Base-by-base conservation (phyloP, 2,797 vertebrate genomes). In the Cuculus canorus region DNA sequence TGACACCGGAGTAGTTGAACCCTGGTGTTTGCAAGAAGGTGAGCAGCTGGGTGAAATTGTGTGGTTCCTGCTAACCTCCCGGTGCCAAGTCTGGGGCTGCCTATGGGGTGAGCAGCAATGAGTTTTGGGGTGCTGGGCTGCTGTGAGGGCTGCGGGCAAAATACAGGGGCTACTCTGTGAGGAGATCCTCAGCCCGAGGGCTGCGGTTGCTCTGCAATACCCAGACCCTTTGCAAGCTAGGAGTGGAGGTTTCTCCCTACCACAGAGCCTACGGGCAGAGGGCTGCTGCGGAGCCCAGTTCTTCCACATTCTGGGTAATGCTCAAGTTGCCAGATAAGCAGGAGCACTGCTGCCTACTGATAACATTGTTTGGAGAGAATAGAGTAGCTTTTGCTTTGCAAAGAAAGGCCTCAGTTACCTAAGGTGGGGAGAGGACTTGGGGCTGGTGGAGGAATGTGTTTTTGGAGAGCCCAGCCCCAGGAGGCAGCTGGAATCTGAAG, bases 291-390 rank as follows among this genome's bases (percentile, higher is more conserved):
- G 50, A 88, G 79, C 90, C 92, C 83, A 86, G 88, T 94, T 96
- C 84, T 84, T 86, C 92, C 75, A 73, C 93, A 93, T 94, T 96
- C 94, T 95, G 90, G 66, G 43, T 95, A 92, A 78, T 47, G 66
- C 80, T 93, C 39, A 69, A 66, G 70, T 92, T 48, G 41, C 45
- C 65, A 94, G 96, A 96, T 96, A 96, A 96, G 91, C 85, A 59
- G 80, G 84, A 92, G 66, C 10, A 3, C 76, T 9, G 3, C 77
- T 95, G 66, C 90, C 10, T 2, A 3, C 53, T 77, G 95, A 96
- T 96, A 96, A 95, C 92, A 95, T 96, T 95, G 95, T 96, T 95
- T 87, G 91, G 90, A 75, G 76, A 94, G 90, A 95, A 80, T 50
- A 93, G 86, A 82, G 81, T 78, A 82, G 90, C 82, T 54, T 69